phyloP scores from a whole-genome alignment of 2,113 vertebrate species.

The Silurus asotus region DNA sequence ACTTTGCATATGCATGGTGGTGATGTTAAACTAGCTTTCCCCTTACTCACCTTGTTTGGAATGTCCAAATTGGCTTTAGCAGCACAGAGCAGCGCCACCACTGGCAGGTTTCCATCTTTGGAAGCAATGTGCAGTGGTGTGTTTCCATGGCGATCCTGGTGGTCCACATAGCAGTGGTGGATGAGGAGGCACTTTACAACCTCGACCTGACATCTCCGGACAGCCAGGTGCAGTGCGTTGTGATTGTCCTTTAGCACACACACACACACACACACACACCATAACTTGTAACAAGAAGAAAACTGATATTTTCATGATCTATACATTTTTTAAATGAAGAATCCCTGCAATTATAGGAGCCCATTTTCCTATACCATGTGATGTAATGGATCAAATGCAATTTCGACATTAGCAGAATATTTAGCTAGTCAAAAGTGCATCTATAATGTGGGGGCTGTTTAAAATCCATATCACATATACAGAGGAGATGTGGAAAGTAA shows the following conservation, averaged over 20 bases:
- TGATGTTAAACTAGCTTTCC: neutral
- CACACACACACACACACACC: too few relatives aligned
- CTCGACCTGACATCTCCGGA: slow-evolving; percentile 91
- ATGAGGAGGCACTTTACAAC: slow-evolving; percentile 87
- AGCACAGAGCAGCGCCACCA: slow-evolving; percentile 83
- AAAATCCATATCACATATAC: neutral
- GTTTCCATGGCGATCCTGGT: slow-evolving; percentile 93
- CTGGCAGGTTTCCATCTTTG: slow-evolving; percentile 89
- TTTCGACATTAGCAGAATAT: neutral
- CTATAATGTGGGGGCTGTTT: neutral
- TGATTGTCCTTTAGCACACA: slow-evolving; percentile 85
- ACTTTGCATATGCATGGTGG: neutral
- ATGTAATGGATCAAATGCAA: neutral
- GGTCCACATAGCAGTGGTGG: slow-evolving; percentile 81
- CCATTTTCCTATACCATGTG: neutral
- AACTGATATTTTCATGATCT: neutral
- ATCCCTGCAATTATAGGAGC: neutral
- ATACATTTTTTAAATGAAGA: neutral
- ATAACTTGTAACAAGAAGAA: neutral
- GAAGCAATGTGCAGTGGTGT: slow-evolving; percentile 92
- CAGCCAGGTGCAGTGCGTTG: slow-evolving; percentile 91
- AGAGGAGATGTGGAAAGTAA: neutral
- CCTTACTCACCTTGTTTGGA: slow-evolving; percentile 83
- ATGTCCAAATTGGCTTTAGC: slow-evolving; percentile 84
- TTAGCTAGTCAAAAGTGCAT: neutral